phyloP scores from a whole-genome alignment of 23 tunicate species.

The Oikopleura dioica region DNA sequence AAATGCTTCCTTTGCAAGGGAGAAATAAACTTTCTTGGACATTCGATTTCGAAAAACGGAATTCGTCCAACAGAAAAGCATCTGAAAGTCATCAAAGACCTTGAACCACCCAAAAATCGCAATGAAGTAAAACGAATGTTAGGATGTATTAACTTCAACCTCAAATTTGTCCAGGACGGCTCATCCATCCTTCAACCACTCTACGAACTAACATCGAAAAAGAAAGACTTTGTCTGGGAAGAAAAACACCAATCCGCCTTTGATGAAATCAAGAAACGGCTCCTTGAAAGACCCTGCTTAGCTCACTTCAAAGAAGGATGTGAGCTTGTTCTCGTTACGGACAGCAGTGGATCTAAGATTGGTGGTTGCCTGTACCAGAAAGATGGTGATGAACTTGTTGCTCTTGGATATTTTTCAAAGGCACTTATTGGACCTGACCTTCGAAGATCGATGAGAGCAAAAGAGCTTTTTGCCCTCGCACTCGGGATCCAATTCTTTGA shows the following conservation, averaged over 20 bases:
- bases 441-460: no score
- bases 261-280: background rate
- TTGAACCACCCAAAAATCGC: background rate
- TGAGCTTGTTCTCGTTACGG: background rate
- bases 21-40: background rate
- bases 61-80: background rate
- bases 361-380: background rate
- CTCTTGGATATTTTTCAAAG: no score
- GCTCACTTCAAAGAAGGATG: background rate
- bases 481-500: background rate
- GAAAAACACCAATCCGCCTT: background rate
- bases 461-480: background rate
- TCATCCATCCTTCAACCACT: background rate
- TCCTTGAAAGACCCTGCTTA: background rate
- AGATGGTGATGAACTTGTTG: no score
- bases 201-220: background rate
- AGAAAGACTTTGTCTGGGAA: background rate
- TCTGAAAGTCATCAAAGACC: background rate
- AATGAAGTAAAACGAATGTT: background rate
- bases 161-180: background rate
- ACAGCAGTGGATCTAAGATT: background rate
- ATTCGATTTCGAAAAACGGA: background rate
- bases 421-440: no score
- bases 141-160: background rate
- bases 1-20: background rate